These are phyloP conservation scores for Eutolmus rufibarbis DNA, from an alignment of 2,888 invertebrate species.

Conservation along the genomic window DNA sequence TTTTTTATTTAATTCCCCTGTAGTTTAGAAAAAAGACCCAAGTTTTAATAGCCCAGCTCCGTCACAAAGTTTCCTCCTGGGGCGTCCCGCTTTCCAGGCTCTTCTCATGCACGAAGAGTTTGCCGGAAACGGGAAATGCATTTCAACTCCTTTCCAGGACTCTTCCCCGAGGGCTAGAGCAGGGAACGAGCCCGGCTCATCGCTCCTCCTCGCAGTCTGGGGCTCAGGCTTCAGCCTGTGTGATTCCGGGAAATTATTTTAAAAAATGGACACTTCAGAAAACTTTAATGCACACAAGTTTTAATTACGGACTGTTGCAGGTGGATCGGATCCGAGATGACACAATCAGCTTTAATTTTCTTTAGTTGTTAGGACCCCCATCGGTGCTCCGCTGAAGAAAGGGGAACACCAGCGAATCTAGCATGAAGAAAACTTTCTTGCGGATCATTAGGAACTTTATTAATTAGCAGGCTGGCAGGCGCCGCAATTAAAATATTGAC, in stretches of 20 bases:
- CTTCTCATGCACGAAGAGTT: not conserved
- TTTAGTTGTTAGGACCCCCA: not conserved
- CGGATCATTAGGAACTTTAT: not conserved
- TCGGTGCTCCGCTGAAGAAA: not conserved
- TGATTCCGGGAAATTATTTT: not conserved
- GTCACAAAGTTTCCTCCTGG: not conserved
- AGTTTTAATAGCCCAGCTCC: not conserved
- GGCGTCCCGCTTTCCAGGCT: not conserved
- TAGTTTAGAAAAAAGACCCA: not conserved
- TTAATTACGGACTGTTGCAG: not conserved
- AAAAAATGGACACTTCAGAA: not conserved
- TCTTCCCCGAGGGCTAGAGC: not conserved
- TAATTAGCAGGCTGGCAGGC: not conserved
- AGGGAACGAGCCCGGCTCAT: not conserved
- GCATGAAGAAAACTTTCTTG: not conserved
- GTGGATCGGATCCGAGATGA: not conserved
- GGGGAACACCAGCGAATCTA: not conserved
- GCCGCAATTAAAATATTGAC: not conserved
- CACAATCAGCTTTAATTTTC: not conserved
- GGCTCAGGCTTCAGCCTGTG: not conserved
- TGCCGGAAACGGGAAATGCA: not conserved
- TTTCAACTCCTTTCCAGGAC: not conserved
- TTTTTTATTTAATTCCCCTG: not conserved
- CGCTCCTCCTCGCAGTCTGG: not conserved
- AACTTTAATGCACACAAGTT: not conserved